phyloP scores from a whole-genome alignment of 2,113 vertebrate species.

The Dromiciops gliroides region DNA sequence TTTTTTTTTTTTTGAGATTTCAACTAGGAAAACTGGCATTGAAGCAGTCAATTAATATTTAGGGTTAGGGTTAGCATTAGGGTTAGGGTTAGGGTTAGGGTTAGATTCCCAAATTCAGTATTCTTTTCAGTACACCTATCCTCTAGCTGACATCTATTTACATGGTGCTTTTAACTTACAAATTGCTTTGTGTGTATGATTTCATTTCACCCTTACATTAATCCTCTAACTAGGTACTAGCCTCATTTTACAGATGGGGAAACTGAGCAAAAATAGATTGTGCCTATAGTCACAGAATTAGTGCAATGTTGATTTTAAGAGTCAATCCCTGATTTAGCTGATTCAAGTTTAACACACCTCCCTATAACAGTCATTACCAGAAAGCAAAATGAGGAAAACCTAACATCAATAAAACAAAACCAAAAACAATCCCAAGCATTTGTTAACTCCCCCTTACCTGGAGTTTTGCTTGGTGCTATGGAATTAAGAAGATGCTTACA shows the following conservation, averaged over 20 bases:
- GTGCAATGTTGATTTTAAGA: background rate
- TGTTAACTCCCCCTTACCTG: background rate
- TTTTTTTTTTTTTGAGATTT: background rate
- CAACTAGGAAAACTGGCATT: background rate
- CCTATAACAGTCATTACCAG: background rate
- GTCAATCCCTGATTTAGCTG: background rate
- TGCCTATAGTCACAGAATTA: background rate
- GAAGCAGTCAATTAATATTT: background rate
- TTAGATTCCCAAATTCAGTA: background rate
- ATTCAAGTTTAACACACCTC: background rate
- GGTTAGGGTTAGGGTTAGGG: no score
- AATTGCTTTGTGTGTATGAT: background rate
- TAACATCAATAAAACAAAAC: background rate
- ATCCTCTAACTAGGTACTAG: background rate
- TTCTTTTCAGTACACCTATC: background rate
- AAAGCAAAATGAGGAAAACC: background rate
- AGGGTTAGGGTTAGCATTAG: no score
- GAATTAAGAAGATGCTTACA: background rate
- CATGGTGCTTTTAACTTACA: background rate
- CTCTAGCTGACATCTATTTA: background rate
- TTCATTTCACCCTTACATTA: background rate
- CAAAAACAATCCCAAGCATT: background rate
- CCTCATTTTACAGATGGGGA: background rate
- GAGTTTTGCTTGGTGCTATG: background rate
- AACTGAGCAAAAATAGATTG: background rate